Evolutionary conservation across 1,140 invertebrate species (phyloP).

Genomic region (Eulimnadia texana): DNA sequence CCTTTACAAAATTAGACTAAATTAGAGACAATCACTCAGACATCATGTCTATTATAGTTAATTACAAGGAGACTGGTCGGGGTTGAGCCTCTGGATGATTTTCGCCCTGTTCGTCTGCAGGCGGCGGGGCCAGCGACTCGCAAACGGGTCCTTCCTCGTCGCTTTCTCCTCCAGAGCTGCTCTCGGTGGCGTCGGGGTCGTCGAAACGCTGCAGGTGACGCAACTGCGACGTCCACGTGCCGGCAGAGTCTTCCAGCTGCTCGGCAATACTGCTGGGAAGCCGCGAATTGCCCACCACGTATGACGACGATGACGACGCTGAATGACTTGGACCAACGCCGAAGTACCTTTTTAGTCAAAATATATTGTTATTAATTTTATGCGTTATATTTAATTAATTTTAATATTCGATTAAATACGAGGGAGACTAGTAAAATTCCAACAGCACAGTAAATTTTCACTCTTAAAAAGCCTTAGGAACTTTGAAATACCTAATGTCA

Average conservation of each 20-base stretch:
- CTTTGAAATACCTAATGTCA: too few species aligned
- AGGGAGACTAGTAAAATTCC: too few species aligned
- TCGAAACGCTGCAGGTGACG: constrained; percentile 51
- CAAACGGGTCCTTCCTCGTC: constrained; percentile 57
- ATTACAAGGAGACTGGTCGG: not conserved
- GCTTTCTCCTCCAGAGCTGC: constrained; percentile 83
- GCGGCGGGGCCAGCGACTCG: not conserved
- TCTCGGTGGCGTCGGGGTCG: constrained; percentile 84
- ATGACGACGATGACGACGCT: constrained; percentile 16
- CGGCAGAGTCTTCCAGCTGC: constrained; percentile 30
- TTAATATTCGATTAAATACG: too few species aligned
- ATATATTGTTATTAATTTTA: not conserved
- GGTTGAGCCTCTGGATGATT: not conserved
- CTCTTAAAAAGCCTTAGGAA: too few species aligned
- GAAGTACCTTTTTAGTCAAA: constrained; percentile 13
- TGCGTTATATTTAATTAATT: too few species aligned
- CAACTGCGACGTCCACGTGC: constrained; percentile 50
- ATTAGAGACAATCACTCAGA: too few species aligned
- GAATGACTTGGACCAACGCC: not conserved
- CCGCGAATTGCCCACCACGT: constrained; percentile 15
- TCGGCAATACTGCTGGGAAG: constrained; percentile 18
- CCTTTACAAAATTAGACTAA: too few species aligned
- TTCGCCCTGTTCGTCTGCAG: not conserved
- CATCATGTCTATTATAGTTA: too few species aligned
- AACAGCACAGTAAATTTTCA: too few species aligned